Evolutionary conservation across 2,888 invertebrate genomes (phyloP), one percentile per base, ranked within the genome.

Genomic region (Torymus texanus): DNA sequence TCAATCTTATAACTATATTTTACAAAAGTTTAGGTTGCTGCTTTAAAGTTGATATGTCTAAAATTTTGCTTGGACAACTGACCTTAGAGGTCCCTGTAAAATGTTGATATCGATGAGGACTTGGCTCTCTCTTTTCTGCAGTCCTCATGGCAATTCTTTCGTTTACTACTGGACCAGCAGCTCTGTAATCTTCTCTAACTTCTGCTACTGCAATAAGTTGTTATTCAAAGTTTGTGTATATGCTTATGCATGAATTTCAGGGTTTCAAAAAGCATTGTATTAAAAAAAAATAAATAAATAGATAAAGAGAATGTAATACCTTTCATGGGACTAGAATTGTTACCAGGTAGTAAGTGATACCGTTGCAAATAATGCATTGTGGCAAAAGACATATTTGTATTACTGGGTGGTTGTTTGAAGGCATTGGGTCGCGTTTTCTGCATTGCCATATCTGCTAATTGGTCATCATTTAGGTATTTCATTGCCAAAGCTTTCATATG

Each of bases 311-410:
- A 53, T 16, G 5, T 81, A 41, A 41, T 8, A 89, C 89, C 87
- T 83, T 86, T 76, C 13, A 16, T 70, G 74, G 78, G 75, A 76
- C 79, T 83, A 13, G 82, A 29, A 67, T 85, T 85, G 53, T 83
- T 85, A 66, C 92, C 92, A 86, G 92, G 91, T 79, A 93, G 85
- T 78, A 94, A 88, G 86, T 93, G 93, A 88, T 94, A 94, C 85
- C 93, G 92, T 86, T 94, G 93, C 92, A 95, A 93, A 87, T 95
- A 94, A 84, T 94, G 93, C 86, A 94, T 92, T 12, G 94, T 94
- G n/a, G 94, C 94, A 84, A 94, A 92, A 2, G 94, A 94, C 92
- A 94, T 92, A 84, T 95, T 94, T 29, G 75, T 92, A 11, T 87
- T 87, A 76, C 85, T 86, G 83, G 88, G 84, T 13, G 85, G 76